phyloP scores from a whole-genome alignment of 2,888 invertebrate genomes.

The Polia nebulosa region DNA sequence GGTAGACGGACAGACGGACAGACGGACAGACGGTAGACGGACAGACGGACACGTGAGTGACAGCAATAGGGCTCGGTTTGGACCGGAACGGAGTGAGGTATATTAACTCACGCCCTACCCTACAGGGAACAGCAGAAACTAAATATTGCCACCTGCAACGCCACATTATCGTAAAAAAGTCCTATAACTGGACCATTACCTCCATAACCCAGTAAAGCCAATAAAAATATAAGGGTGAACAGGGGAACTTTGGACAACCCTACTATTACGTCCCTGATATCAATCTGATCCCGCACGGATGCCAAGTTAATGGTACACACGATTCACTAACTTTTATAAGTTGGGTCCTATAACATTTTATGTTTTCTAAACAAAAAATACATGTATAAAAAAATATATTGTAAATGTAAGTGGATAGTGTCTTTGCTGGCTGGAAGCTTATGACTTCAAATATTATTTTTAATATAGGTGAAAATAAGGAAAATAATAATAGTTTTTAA shows the following conservation, averaged over 20 bases:
- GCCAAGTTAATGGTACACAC: constrained; percentile 72
- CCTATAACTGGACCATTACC: not conserved
- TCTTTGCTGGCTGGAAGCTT: not conserved
- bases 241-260: constrained; percentile 41
- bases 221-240: constrained; percentile 32
- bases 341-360: constrained; percentile 38
- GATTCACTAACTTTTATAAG: constrained; percentile 37
- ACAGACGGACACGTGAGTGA: no score
- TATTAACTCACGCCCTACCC: no score
- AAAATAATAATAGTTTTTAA: not conserved
- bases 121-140: no score
- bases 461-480: not conserved
- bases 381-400: not conserved
- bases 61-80: no score
- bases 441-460: not conserved
- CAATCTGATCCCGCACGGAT: constrained; percentile 73
- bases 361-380: constrained; percentile 25
- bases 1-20: no score
- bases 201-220: not conserved
- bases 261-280: constrained; percentile 70
- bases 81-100: no score
- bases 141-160: not conserved
- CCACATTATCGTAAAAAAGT: not conserved
- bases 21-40: no score
- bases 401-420: not conserved